Conservation (phyloP, 2,797 vertebrate genomes). For the Propithecus deckenii region DNA sequence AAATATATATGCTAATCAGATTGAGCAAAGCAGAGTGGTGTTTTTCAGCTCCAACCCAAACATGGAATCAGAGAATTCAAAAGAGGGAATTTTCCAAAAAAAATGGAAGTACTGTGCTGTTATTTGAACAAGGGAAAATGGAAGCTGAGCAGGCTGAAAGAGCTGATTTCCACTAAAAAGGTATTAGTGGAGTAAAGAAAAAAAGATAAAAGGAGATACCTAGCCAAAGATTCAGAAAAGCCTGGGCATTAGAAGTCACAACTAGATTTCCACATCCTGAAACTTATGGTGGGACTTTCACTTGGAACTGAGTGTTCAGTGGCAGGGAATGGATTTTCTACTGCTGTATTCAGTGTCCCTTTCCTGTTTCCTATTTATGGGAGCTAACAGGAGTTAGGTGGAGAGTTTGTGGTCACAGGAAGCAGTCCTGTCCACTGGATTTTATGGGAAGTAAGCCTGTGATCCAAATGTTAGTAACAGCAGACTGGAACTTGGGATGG, state of each 20-base stretch:
- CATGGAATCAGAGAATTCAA: neutral
- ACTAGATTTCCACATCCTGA: neutral
- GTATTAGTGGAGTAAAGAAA: neutral
- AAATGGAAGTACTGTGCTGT: neutral
- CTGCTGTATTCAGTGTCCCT: neutral
- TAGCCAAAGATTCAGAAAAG: neutral
- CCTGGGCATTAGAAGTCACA: neutral
- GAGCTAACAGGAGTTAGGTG: neutral
- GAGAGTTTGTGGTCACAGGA: neutral
- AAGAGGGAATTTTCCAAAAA: neutral
- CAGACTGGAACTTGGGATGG: neutral
- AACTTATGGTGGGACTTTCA: neutral
- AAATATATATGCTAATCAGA: neutral
- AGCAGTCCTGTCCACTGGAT: neutral
- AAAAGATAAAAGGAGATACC: neutral
- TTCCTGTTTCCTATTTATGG: neutral
- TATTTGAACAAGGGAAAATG: neutral
- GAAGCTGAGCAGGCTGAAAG: neutral
- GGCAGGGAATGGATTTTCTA: neutral
- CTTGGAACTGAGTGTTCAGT: neutral
- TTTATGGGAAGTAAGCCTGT: neutral
- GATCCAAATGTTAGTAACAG: neutral
- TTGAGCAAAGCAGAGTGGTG: no score
- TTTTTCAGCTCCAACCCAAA: neutral
- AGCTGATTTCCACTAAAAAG: neutral